Conservation (phyloP, 2,888 invertebrate species). For the Kuschelorhynchus macadamiae region DNA sequence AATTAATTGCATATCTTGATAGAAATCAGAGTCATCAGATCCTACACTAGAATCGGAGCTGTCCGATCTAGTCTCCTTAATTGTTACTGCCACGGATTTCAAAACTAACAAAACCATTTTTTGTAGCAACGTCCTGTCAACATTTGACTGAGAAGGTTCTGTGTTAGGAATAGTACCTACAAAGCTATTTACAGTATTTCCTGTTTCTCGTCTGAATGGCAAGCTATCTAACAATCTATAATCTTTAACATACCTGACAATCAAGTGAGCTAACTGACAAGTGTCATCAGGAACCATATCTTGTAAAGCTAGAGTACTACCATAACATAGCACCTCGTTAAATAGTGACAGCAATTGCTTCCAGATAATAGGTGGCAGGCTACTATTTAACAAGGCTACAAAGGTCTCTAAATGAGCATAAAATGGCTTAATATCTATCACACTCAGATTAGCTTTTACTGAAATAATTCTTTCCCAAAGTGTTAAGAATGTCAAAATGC, state of each 20-base stretch:
- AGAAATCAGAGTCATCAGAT: slow-evolving; percentile 87
- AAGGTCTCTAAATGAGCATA: slow-evolving; percentile 88
- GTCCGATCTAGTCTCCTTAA: slow-evolving; percentile 90
- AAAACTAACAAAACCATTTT: slow-evolving; percentile 89
- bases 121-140: slow-evolving; percentile 86
- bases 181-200: slow-evolving; percentile 67
- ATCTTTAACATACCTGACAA: slow-evolving; percentile 89
- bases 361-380: slow-evolving; percentile 87
- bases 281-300: slow-evolving; percentile 91
- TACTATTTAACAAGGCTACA: slow-evolving; percentile 77
- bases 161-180: slow-evolving; percentile 65
- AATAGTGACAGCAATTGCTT: slow-evolving; percentile 87
- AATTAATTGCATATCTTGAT: slow-evolving; percentile 91
- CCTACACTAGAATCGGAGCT: slow-evolving; percentile 87
- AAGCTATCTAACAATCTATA: slow-evolving; percentile 78
- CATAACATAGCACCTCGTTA: slow-evolving; percentile 92
- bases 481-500: slow-evolving; percentile 85
- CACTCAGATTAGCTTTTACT: slow-evolving; percentile 90
- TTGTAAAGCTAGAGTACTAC: slow-evolving; percentile 90
- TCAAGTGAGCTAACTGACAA: slow-evolving; percentile 86
- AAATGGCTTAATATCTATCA: slow-evolving; percentile 90
- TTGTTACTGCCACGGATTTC: slow-evolving; percentile 91
- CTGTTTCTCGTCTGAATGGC: slow-evolving; percentile 65
- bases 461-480: slow-evolving; percentile 93
- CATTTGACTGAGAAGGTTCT: slow-evolving; percentile 64